Evolutionary conservation across 2,797 vertebrate species (phyloP).

Genomic region (Myripristis murdjan): DNA sequence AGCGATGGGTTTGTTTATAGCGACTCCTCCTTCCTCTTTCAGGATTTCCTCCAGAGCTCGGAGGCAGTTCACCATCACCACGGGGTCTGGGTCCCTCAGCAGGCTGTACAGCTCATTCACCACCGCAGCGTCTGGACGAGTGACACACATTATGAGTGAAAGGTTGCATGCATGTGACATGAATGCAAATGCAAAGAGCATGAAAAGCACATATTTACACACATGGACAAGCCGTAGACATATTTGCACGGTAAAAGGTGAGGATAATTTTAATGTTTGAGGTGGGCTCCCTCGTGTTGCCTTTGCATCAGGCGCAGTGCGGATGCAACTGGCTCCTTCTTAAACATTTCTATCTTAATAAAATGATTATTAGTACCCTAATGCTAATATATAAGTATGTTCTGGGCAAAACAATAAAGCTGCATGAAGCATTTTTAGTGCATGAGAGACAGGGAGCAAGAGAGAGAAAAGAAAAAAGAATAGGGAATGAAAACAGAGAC

Average conservation of each 20-base stretch:
- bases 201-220: background rate
- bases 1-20: constrained; percentile 97
- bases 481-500: background rate
- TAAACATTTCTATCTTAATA: too few species aligned
- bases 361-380: too few species aligned
- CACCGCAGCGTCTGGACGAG: constrained; percentile 85
- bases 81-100: constrained; percentile 94
- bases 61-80: constrained; percentile 97
- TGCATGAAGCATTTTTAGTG: too few species aligned
- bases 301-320: too few species aligned
- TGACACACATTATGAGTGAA: background rate
- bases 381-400: too few species aligned
- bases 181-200: background rate
- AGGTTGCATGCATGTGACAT: background rate
- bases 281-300: too few species aligned
- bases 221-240: too few species aligned
- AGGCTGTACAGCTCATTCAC: constrained; percentile 96
- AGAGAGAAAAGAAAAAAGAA: too few species aligned
- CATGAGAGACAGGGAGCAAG: background rate
- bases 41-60: constrained; percentile 95
- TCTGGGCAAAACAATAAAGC: background rate
- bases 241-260: too few species aligned
- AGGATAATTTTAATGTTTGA: too few species aligned
- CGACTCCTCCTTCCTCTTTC: constrained; percentile 93
- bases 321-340: too few species aligned